Evolutionary conservation across 2,888 invertebrate species (phyloP).

Genomic region (Tineola bisselliella): DNA sequence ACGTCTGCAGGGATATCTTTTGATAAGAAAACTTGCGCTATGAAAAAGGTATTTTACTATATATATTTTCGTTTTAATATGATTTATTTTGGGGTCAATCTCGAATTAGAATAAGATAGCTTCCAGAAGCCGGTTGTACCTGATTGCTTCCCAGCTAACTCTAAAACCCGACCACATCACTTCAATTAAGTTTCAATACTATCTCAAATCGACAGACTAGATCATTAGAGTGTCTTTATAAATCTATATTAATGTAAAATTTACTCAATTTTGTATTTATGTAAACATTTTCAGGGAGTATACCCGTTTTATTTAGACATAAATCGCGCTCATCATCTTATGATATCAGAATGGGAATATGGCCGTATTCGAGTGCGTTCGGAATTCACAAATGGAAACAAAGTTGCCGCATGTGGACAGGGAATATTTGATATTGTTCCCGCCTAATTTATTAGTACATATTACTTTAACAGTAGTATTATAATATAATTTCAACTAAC

Average conservation of each 20-base stretch:
- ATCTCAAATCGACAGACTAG: too few relatives aligned
- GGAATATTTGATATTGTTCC: background rate
- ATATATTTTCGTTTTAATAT: too few relatives aligned
- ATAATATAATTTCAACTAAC: too few relatives aligned
- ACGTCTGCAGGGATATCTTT: background rate
- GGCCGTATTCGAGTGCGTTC: background rate
- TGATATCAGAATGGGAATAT: background rate
- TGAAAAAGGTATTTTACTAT: background rate
- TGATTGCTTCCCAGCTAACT: too few relatives aligned
- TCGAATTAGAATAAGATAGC: too few relatives aligned
- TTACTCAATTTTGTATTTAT: background rate
- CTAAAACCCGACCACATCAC: too few relatives aligned
- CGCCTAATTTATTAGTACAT: background rate
- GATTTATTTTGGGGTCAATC: too few relatives aligned
- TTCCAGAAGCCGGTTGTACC: too few relatives aligned
- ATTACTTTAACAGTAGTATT: background rate
- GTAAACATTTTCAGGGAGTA: background rate
- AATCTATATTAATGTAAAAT: too few relatives aligned
- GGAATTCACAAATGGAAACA: slow-evolving; percentile 1
- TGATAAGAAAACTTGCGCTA: slow-evolving; percentile 2
- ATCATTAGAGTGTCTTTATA: too few relatives aligned
- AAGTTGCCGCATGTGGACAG: background rate
- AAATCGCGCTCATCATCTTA: background rate
- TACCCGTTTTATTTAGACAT: slow-evolving; percentile 1
- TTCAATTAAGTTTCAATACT: too few relatives aligned